These are phyloP conservation scores for Eurytoma californica DNA, from an alignment of 2,888 invertebrate genomes.

Conservation along the genomic window DNA sequence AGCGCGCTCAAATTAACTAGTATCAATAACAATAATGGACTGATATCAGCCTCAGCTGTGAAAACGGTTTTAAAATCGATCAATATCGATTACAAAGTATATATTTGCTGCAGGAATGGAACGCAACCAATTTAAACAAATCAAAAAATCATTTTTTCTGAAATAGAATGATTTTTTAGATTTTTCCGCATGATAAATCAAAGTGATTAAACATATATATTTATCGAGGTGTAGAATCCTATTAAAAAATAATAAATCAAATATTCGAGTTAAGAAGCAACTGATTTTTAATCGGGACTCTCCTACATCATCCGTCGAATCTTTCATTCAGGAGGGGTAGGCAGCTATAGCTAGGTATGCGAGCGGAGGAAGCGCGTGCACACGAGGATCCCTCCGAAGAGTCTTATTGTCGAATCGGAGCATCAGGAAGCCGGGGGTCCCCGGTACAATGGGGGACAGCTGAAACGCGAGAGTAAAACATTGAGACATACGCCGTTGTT, in stretches of 20 bases:
- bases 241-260: slow-evolving; percentile 4
- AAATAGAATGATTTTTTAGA: too few relatives aligned
- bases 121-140: too few relatives aligned
- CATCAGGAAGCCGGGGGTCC: not conserved
- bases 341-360: slow-evolving; percentile 15
- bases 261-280: not conserved
- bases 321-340: slow-evolving; percentile 18
- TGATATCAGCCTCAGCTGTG: too few relatives aligned
- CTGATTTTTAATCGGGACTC: slow-evolving; percentile 34
- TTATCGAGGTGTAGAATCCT: not conserved
- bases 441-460: slow-evolving; percentile 69
- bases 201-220: not conserved
- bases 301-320: slow-evolving; percentile 6
- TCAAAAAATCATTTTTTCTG: too few relatives aligned
- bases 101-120: too few relatives aligned
- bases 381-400: not conserved
- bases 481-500: slow-evolving; percentile 73
- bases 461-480: slow-evolving; percentile 73
- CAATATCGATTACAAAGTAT: too few relatives aligned
- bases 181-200: too few relatives aligned
- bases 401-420: slow-evolving; percentile 67
- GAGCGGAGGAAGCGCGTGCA: not conserved
- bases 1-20: too few relatives aligned
- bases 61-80: too few relatives aligned
- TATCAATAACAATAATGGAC: too few relatives aligned